Evolutionary conservation across 2,797 vertebrate species (phyloP), one percentile per base, ranked within the genome.

Genomic region (Acrossocheilus fasciatus): DNA sequence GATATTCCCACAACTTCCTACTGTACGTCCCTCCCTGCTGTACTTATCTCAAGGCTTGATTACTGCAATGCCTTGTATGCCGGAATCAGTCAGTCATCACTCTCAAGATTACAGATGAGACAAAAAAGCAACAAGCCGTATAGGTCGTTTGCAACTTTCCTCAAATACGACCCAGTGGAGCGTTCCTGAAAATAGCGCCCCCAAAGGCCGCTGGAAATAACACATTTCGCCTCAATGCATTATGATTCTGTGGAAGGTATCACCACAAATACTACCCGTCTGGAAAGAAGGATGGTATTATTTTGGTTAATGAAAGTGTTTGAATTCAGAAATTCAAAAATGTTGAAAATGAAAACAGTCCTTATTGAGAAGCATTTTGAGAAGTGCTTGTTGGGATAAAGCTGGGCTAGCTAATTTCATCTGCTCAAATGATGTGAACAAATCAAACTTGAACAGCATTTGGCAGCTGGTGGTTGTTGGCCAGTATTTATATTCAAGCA

Each of bases 391-490:
- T 30, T 36, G 43, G 74, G 74, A 76, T 54, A 76, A 50, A 9
- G 45, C n/a, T 52, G 74, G 74, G 75, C 74, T 8, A 54, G n/a
- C n/a, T n/a, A n/a, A 50, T 18, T 77, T 77, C 26, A 77, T 50
- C 15, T 77, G 15, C 34, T 54, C 47, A 34, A 77, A 77, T 50
- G 74, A 54, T 50, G 52, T 34, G 45, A 77, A 14, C 26, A 54
- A 10, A 57, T 77, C 75, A 30, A 54, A 50, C 15, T 50, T 57
- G 30, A 50, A 54, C 47, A 77, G 15, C 34, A 57, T 77, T 77
- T 50, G 52, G 52, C 26, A 77, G 45, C 52, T 50, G 10, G 74
- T 50, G 34, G 74, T 54, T 50, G 74, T 47, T 50, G 74, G 47
- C 74, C 74, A 77, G 6, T 34, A 36, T 50, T 18, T 57, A 23